Base-by-base conservation (phyloP, 2,797 vertebrate genomes). In the Streptopelia turtur region DNA sequence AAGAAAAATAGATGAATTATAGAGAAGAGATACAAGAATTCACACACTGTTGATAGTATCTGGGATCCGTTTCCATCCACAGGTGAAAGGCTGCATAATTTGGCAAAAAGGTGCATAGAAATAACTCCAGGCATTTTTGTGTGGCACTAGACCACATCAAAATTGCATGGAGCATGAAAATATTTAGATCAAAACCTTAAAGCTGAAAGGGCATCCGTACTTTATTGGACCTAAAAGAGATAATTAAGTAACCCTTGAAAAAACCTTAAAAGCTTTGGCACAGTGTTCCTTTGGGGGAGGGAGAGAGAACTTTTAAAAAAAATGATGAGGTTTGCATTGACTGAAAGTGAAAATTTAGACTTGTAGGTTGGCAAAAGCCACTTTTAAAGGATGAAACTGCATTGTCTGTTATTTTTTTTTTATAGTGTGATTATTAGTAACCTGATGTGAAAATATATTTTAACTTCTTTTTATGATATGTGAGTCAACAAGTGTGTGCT, bases 111-210 rank as follows among this genome's bases (percentile, higher is more conserved):
- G 43, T 78, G 15, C 16, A 39, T 41, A 92, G 65, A 81, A 68
- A 76, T 45, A 86, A 86, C 39, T 57, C 31, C 33, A 60, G 76
- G 31, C 57, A 86, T 93, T 93, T 69, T 96, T 78, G 7, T 11
- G 7, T 65, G 45, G 50, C 6, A 2, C 16, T 76, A 79, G 61
- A 79, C 35, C 22, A 13, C 50, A 57, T 74, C 39, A 56, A 52
- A 68, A 55, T 83, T 80, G 49, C 64, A 2, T 16, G 30, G 89
- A 59, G 50, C 77, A 30, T 81, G 80, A 45, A 45, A 75, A 60
- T 86, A 81, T 68, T 92, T 81, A 83, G 77, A 93, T 94, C 72
- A 96, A 93, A 89, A 61, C 53, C 71, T 93, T 93, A 31, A 74
- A 78, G 49, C 64, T 93, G 57, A 90, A 96, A 92, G 86, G 63